Evolutionary conservation across 2,113 vertebrate genomes (phyloP).

Genomic region (Lates calcarifer): DNA sequence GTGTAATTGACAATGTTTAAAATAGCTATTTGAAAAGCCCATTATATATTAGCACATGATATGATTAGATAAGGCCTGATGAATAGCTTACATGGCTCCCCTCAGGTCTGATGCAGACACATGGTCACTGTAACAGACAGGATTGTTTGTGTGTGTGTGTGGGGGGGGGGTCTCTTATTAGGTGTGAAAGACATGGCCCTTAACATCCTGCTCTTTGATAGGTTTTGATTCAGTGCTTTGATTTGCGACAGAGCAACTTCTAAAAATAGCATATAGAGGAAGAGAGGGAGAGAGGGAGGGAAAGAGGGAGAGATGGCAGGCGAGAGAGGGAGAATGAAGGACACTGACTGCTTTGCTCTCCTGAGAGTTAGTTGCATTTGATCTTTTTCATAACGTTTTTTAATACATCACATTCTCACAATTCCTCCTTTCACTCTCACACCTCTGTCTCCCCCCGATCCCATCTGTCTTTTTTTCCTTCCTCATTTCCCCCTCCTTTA

Average conservation of each 20-base stretch:
- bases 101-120: conserved; percentile 49
- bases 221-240: conserved; percentile 76
- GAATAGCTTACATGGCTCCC: conserved; percentile 53
- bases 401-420: conserved; percentile 57
- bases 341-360: conserved; percentile 61
- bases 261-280: conserved; percentile 78
- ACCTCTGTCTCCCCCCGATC: conserved; percentile 53
- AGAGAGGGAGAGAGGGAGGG: conserved; percentile 17
- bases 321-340: conserved; percentile 37
- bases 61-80: conserved; percentile 69
- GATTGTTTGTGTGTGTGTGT: conserved; percentile 16
- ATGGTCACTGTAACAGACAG: conserved; percentile 41
- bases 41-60: conserved; percentile 65
- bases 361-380: conserved; percentile 64
- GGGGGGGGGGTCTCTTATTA: conserved; percentile 42
- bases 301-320: background rate
- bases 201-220: conserved; percentile 73
- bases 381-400: conserved; percentile 57
- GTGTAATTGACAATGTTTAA: conserved; percentile 58
- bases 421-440: conserved; percentile 55
- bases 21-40: conserved; percentile 55
- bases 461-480: conserved; percentile 52
- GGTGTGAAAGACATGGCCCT: conserved; percentile 67
- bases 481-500: conserved; percentile 51
- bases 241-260: conserved; percentile 74